Base-by-base conservation (phyloP, 2,888 invertebrate genomes). In the Eristalinus aeneus region DNA sequence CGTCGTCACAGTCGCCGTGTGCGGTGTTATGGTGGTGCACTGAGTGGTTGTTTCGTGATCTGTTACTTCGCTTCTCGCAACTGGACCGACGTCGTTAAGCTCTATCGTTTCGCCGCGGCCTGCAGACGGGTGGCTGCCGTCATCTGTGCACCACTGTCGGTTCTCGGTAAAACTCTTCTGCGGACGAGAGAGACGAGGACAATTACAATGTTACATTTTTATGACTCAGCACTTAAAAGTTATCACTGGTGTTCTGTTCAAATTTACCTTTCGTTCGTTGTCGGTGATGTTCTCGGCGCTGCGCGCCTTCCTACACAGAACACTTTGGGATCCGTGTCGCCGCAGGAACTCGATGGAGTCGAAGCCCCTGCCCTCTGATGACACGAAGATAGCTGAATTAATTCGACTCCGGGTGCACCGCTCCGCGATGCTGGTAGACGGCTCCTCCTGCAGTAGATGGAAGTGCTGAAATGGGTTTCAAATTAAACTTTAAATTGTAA, bases 351-450 rank as follows among this genome's bases (percentile, higher is more conserved):
- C 97, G 90, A 96, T 95, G 85, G 96, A 96, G 90, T 96, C 96
- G 90, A 96, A 96, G 31, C 95, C 96, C 34, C 95, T 94, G 0
- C 96, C 95, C 89, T 95, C 95, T 88, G 95, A 95, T 71, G 96
- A 96, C 83, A 97, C 96, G 92, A 97, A 97, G 90, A 97, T 97
- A 89, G 97, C 97, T 82, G 97, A 97, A 92, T 97, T 97, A 91
- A 97, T 96, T 75, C 97, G 94, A 87, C 96, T 96, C 88, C 97
- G 94, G 88, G 94, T 94, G 91, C 92, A 93, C 71, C 93, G 94
- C 91, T 94, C 95, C 90, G 94, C 94, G 90, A 94, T 95, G 93
- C 94, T 94, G 89, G 94, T 93, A 90, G 94, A 94, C 88, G 94
- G 94, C 74, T 94, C 94, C 91, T 95, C 95, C 89, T 95, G 95